These are phyloP conservation scores for Lateolabrax maculatus DNA, from an alignment of 2,797 vertebrate species.

Conservation along the genomic window DNA sequence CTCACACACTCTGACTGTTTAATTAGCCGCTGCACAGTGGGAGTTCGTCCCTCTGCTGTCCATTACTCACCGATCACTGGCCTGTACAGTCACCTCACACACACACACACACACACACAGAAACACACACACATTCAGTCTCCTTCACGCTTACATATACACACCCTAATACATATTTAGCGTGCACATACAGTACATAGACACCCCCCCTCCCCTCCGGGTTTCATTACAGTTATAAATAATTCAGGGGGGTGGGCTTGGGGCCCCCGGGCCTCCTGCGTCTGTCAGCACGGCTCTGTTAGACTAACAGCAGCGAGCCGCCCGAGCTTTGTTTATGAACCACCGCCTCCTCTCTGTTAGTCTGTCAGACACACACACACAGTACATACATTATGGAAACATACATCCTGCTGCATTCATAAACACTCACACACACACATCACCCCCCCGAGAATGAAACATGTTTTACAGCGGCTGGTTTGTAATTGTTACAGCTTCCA, in stretches of 20 bases:
- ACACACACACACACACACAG: constrained; percentile 6
- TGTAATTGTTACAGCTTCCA: constrained; percentile 42
- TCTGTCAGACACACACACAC: constrained; percentile 23
- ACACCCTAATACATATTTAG: constrained; percentile 39
- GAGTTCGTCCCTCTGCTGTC: constrained; percentile 32
- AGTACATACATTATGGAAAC: constrained; percentile 25
- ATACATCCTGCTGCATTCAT: constrained; percentile 13
- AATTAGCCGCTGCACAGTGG: constrained; percentile 42
- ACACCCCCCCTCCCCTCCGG: constrained; percentile 14
- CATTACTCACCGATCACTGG: constrained; percentile 42
- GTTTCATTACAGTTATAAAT: constrained; percentile 83
- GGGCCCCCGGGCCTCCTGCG: background rate
- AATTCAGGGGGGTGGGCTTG: constrained; percentile 68
- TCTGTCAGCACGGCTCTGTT: constrained; percentile 65
- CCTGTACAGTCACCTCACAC: constrained; percentile 28
- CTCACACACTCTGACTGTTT: constrained; percentile 30
- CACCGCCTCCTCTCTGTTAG: constrained; percentile 44
- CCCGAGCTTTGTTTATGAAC: constrained; percentile 67
- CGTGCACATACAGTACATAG: constrained; percentile 32
- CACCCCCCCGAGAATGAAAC: constrained; percentile 10
- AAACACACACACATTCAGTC: background rate
- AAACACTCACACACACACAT: background rate
- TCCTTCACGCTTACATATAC: constrained; percentile 18
- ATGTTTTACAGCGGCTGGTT: constrained; percentile 30
- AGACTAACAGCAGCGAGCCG: constrained; percentile 45